Base-by-base conservation (phyloP, 2,113 vertebrate species). In the Daubentonia madagascariensis region DNA sequence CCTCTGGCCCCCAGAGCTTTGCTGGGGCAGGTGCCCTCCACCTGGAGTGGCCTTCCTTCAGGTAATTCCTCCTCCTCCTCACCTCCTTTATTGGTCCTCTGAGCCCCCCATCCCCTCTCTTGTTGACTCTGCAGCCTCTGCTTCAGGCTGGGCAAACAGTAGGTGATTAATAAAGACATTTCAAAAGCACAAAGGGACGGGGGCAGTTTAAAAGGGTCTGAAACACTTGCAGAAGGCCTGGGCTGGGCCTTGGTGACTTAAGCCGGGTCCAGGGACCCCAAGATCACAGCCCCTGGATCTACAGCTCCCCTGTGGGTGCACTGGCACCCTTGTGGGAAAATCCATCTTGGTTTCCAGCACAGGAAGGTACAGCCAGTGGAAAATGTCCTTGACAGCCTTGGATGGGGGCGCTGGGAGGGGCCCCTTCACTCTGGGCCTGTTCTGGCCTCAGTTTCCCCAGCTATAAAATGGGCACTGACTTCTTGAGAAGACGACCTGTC, bases 371-470 rank as follows among this genome's bases (percentile, higher is more conserved):
- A 12, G 85, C 50, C 11, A 1, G 20, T 20, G 23, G 43, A 37
- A 20, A 8, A 16, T 23, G n/a, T 23, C 52, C 20, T 13, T 3
- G 52, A 12, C 37, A 0, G 11, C 28, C 28, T 35, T 11, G 9
- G 40, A 7, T 4, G 14, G 63, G 43, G 2, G 17, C 13, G 7
- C n/a, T 10, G 30, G 30, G 25, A 32, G 20, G 9, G 43, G 17
- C 6, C 54, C n/a, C 90, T 59, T n/a, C 43, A 0, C 30, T 17
- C 43, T 3, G 17, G 45, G 32, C 52, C 85, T 96, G 11, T 59
- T 17, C 4, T 18, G 20, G 57, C 81, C 86, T 96, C 95, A 54
- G 90, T 79, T 86, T 96, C 89, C 73, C 61, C 63, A 32, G 59
- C 86, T 75, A 1, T 68, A 45, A 70, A 90, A 75, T 22, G 45